Base-by-base conservation (phyloP, 2,113 vertebrate species). In the Oncorhynchus gorbuscha region DNA sequence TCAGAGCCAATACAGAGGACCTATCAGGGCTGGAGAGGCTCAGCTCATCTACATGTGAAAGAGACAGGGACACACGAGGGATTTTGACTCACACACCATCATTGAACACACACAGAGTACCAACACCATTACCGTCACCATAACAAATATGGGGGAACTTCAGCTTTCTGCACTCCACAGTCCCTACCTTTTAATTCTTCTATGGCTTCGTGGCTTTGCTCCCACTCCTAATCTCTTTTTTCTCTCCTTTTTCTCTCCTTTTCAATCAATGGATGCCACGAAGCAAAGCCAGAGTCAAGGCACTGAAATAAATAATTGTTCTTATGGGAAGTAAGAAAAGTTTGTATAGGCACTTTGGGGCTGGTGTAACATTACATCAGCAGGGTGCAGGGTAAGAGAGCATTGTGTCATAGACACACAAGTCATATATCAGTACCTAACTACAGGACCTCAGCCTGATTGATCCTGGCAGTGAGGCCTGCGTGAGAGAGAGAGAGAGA, bases 171-270 rank as follows among this genome's bases (percentile, higher is more conserved):
- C 30, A 75, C 71, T 70, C 16, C 66, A 72, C 75, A 58, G 22
- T 74, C 73, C 69, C 16, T 61, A 69, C 76, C 51, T 18, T 74
- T 32, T 1, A 2, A 28, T 76, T 79, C 11, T 3, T 49, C n/a
- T 71, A 18, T 55, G 51, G 51, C 51, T 18, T 18, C 4, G 4
- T 55, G 14, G 51, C 51, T 55, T 55, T 18, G 51, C 35, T 62
- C 58, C 69, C 39, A 72, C 55, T 67, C 30, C 61, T 3, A 3
- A 66, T 65, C 32, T 74, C n/a, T n/a, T 22, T 24, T 62, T 24
- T 62, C 59, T 58, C 51, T 55, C 51, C 32, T 12, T 55, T 55
- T 55, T 55, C 13, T 16, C 14, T 67, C 66, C 7, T 30, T 35
- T 68, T 68, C 30, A 16, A 55, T 45, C 39, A 45, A 45, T 45